Conservation (phyloP, 2,888 invertebrate genomes). For the Synanthedon myopaeformis region DNA sequence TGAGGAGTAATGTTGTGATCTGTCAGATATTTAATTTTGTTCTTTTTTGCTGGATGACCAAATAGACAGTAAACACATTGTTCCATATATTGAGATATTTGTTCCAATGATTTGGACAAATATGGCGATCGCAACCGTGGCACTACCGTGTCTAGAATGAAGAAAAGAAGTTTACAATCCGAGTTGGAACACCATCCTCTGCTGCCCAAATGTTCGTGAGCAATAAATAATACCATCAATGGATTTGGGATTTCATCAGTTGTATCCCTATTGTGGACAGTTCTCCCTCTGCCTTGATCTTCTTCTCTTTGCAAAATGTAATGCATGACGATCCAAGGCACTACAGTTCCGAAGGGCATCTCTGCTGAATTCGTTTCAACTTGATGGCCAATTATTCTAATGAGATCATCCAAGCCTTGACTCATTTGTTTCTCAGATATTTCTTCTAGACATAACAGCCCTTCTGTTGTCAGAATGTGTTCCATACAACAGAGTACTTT, state of each 20-base stretch:
- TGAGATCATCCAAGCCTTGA: slow-evolving; percentile 79
- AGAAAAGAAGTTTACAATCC: slow-evolving; percentile 82
- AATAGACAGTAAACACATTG: slow-evolving; percentile 88
- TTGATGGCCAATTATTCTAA: slow-evolving; percentile 81
- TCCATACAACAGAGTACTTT: slow-evolving; percentile 60
- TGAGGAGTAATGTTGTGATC: slow-evolving; percentile 82
- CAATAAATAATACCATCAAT: slow-evolving; percentile 81
- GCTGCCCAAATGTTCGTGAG: slow-evolving; percentile 85
- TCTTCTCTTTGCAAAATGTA: slow-evolving; percentile 81
- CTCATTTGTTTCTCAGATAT: slow-evolving; percentile 72
- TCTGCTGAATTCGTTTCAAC: slow-evolving; percentile 78
- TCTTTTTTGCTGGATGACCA: slow-evolving; percentile 82
- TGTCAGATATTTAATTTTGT: slow-evolving; percentile 68
- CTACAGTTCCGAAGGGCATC: slow-evolving; percentile 76
- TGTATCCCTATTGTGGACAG: slow-evolving; percentile 42
- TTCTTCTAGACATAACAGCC: slow-evolving; percentile 58
- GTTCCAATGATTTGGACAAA: slow-evolving; percentile 73
- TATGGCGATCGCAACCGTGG: slow-evolving; percentile 76
- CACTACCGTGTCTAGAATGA: slow-evolving; percentile 80
- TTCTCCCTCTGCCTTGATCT: slow-evolving; percentile 73
- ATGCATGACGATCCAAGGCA: slow-evolving; percentile 88
- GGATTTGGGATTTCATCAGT: slow-evolving; percentile 77
- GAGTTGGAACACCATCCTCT: slow-evolving; percentile 82
- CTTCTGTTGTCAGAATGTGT: slow-evolving; percentile 53
- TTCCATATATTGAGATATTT: slow-evolving; percentile 83